Evolutionary conservation across 2,797 vertebrate genomes (phyloP).

Genomic region (Ctenopoma multispine): DNA sequence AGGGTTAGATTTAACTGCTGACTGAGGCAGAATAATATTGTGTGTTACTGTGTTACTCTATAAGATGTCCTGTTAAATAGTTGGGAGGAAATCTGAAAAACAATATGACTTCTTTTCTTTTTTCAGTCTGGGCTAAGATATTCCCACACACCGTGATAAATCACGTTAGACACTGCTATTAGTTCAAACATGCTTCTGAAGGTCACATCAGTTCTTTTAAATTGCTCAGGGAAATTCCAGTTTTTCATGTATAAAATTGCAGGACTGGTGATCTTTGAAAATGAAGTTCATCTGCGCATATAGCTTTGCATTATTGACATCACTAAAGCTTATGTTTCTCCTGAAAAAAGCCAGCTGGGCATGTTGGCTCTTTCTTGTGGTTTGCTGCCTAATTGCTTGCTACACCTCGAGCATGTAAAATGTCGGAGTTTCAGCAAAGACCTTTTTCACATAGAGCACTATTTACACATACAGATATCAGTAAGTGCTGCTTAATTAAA

Average conservation of each 20-base stretch:
- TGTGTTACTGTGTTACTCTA: too few relatives aligned
- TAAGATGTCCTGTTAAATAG: too few relatives aligned
- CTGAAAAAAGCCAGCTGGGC: neutral
- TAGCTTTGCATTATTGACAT: constrained; percentile 1
- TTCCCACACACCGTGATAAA: constrained; percentile 4
- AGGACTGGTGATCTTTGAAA: constrained; percentile 27
- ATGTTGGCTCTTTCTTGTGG: constrained; percentile 7
- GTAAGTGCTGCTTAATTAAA: constrained; percentile 25
- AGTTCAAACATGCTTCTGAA: neutral
- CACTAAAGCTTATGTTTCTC: constrained; percentile 1
- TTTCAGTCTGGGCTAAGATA: too few relatives aligned
- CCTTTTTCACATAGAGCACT: constrained; percentile 1
- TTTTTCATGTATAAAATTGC: constrained; percentile 8
- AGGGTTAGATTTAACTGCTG: too few relatives aligned
- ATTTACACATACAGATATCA: neutral
- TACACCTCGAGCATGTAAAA: neutral
- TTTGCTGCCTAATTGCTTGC: constrained; percentile 2
- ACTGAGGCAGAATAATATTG: too few relatives aligned
- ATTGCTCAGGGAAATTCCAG: constrained; percentile 11
- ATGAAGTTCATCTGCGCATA: constrained; percentile 18
- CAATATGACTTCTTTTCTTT: too few relatives aligned
- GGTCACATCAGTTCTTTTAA: neutral
- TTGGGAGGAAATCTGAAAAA: too few relatives aligned
- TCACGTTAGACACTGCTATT: neutral
- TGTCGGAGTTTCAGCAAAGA: neutral